These are phyloP conservation scores for Standfussiana lucernea DNA, from an alignment of 2,888 invertebrate species.

Conservation along the genomic window DNA sequence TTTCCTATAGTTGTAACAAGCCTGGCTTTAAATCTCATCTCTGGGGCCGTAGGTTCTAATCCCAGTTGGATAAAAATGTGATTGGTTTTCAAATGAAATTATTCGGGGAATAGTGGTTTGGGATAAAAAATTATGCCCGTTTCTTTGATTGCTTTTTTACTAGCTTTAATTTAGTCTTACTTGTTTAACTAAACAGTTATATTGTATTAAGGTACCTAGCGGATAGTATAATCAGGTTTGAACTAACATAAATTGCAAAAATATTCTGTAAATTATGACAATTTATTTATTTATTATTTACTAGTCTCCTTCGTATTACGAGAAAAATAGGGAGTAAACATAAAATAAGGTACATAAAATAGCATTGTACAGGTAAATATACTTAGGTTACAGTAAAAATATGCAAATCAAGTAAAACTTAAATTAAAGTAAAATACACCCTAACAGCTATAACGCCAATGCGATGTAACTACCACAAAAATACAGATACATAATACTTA, in stretches of 20 bases:
- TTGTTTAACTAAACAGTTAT: not conserved
- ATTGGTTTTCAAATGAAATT: slow-evolving; percentile 46
- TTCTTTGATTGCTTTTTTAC: slow-evolving; percentile 33
- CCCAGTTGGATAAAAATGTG: slow-evolving; percentile 28
- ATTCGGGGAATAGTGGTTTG: slow-evolving; percentile 4
- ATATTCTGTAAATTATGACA: not conserved
- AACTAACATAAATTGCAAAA: not conserved
- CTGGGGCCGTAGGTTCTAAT: slow-evolving; percentile 28
- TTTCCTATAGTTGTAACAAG: slow-evolving; percentile 8
- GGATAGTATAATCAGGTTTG: not conserved
- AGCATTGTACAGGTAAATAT: no score
- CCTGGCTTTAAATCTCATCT: slow-evolving; percentile 30
- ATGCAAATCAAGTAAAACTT: no score
- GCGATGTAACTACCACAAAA: no score
- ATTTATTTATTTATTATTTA: no score
- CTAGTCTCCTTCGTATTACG: no score
- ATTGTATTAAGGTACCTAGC: not conserved
- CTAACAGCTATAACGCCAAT: no score
- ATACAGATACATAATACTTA: no score
- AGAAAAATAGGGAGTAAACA: no score
- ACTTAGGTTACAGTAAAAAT: no score
- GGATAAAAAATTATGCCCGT: not conserved
- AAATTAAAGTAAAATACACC: no score
- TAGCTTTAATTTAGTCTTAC: not conserved
- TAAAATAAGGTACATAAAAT: no score